These are phyloP conservation scores for Tuta absoluta DNA, from an alignment of 2,888 invertebrate species.

Conservation along the genomic window DNA sequence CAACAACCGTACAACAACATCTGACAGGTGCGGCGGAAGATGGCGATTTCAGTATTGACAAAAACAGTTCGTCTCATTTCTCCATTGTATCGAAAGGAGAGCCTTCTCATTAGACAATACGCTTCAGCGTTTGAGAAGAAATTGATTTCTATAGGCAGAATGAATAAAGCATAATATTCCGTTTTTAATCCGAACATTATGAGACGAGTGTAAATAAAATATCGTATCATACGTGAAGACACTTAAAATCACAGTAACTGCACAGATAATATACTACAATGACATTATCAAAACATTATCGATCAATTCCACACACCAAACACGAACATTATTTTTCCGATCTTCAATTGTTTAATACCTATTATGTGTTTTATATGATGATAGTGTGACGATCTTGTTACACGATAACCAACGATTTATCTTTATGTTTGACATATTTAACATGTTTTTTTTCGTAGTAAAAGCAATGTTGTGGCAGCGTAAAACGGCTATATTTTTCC, in stretches of 20 bases:
- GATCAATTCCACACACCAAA: not conserved
- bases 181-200: too few relatives aligned
- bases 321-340: not conserved
- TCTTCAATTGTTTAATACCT: not conserved
- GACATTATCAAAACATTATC: constrained; percentile 3
- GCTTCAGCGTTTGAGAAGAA: too few relatives aligned
- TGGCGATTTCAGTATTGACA: too few relatives aligned
- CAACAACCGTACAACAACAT: too few relatives aligned
- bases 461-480: not conserved
- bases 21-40: too few relatives aligned
- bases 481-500: not conserved
- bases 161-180: too few relatives aligned
- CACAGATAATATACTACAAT: too few relatives aligned
- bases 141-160: too few relatives aligned
- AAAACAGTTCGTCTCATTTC: too few relatives aligned
- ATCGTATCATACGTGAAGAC: not conserved
- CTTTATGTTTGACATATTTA: not conserved
- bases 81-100: too few relatives aligned
- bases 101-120: too few relatives aligned
- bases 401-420: constrained; percentile 1
- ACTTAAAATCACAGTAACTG: not conserved
- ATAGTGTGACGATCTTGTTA: not conserved
- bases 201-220: too few relatives aligned
- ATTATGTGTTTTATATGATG: not conserved
- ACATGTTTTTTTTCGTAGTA: not conserved